Evolutionary conservation across 2,797 vertebrate species (phyloP), one percentile per base, ranked within the genome.

Genomic region (Onychomys leucogaster): DNA sequence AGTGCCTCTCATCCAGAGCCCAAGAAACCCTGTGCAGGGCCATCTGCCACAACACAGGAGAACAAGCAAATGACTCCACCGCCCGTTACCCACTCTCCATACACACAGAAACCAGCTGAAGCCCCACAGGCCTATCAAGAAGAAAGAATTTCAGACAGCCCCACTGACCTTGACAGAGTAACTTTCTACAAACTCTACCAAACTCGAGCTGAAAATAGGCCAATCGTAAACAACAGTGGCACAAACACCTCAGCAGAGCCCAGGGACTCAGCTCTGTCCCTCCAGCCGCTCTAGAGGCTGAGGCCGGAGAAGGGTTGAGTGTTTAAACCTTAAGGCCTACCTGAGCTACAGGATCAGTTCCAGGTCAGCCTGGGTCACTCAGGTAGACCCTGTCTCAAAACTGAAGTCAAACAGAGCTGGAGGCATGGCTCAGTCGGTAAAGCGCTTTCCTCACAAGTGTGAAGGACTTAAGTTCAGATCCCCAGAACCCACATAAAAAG

Each of bases 41-140:
- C 29, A 6, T 34, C 83, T 21, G 7, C 3, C 10, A 61, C 6
- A 27, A 23, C 17, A 55, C 25, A 14, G 49, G 4, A 21, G 78
- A 55, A 34, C 9, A 63, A 52, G 14, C 8, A 1, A 2, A 0
- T 2, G 29, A 73, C 10, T 32, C 14, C 34, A 2, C 37, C 21
- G 32, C 34, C 55, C 3, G 5, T n/a, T 21, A 0, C 5, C 7
- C 4, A 0, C 34, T 12, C 67, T 37, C 55, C 25, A 1, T 0
- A 43, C 81, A 5, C 5, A 2, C 63, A 13, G 59, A 46, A 25
- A 37, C 59, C 73, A 23, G 4, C 52, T 1, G 21, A 55, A 19
- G n/a, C 65, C 34, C 23, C 25, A 77, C 10, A 43, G 49, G n/a
- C 14, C 41, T 12, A 7, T 3, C 25, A 5, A n/a, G 57, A 49